Conservation (phyloP, 2,888 invertebrate genomes). For the Ceraclea dissimilis region DNA sequence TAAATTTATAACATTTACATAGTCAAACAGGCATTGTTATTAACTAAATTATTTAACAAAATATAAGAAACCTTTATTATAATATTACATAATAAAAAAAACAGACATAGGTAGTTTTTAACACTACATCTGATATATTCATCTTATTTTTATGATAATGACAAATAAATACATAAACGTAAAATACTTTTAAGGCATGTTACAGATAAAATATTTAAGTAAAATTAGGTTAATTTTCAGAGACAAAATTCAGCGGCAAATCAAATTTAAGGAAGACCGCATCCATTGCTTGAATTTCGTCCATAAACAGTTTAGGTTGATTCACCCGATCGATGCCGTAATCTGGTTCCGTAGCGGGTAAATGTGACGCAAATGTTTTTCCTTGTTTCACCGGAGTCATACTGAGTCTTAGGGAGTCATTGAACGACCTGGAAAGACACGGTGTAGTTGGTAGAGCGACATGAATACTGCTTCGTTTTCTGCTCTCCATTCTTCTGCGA, state of each 20-base stretch:
- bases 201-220: neutral
- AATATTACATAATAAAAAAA: too few relatives aligned
- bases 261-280: constrained; percentile 39
- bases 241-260: constrained; percentile 26
- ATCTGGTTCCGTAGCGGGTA: constrained; percentile 41
- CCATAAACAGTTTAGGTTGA: constrained; percentile 40
- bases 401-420: constrained; percentile 27
- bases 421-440: constrained; percentile 13
- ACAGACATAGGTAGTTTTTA: too few relatives aligned
- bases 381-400: constrained; percentile 31
- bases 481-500: constrained; percentile 18
- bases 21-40: too few relatives aligned
- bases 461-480: constrained; percentile 10
- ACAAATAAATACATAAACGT: too few relatives aligned
- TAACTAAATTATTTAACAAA: too few relatives aligned
- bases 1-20: too few relatives aligned
- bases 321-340: constrained; percentile 37
- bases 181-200: neutral
- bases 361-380: constrained; percentile 23
- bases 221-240: constrained; percentile 16
- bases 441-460: neutral
- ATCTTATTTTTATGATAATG: too few relatives aligned
- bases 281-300: constrained; percentile 40
- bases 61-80: too few relatives aligned
- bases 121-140: too few relatives aligned